Percentiles rank a stretch among this genome's conserved stretches.
phyloP scores from a whole-genome alignment of 1,140 invertebrate species.

The Lepeophtheirus salmonis region DNA sequence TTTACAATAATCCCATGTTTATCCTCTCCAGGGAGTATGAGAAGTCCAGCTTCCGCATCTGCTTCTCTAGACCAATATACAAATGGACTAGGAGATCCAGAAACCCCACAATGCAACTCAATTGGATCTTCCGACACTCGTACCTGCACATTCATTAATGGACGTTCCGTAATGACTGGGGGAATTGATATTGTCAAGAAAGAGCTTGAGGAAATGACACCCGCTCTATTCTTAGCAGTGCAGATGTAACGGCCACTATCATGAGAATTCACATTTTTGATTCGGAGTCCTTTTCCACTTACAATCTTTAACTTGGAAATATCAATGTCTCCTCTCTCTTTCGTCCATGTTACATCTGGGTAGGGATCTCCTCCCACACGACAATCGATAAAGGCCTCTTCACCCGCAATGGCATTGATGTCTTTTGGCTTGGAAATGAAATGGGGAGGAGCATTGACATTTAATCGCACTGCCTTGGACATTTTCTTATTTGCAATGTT shows the following conservation, averaged over 20 bases:
- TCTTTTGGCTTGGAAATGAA: conserved; percentile 4
- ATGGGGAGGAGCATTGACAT: conserved; percentile 12
- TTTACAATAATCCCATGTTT: neutral
- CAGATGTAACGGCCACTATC: conserved; percentile 13
- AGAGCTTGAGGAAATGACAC: neutral
- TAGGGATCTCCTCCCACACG: conserved; percentile 9
- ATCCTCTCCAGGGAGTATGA: neutral
- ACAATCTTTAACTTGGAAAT: conserved; percentile 7
- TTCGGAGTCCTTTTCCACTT: conserved; percentile 4
- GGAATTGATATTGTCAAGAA: neutral
- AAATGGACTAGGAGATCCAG: conserved; percentile 5
- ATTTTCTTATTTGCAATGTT: neutral
- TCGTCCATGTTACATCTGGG: conserved; percentile 15
- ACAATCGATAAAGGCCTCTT: conserved; percentile 13
- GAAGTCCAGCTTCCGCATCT: neutral
- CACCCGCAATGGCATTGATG: neutral
- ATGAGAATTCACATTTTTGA: conserved; percentile 6
- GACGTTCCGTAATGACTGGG: conserved; percentile 16
- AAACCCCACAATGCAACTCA: conserved; percentile 6
- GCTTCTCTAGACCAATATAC: conserved; percentile 8
- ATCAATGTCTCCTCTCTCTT: neutral
- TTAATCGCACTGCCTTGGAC: neutral
- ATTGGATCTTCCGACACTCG: neutral
- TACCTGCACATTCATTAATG: neutral
- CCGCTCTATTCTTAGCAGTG: conserved; percentile 7